Base-by-base conservation (phyloP, 2,113 vertebrate species). In the Acrocephalus kingi region DNA sequence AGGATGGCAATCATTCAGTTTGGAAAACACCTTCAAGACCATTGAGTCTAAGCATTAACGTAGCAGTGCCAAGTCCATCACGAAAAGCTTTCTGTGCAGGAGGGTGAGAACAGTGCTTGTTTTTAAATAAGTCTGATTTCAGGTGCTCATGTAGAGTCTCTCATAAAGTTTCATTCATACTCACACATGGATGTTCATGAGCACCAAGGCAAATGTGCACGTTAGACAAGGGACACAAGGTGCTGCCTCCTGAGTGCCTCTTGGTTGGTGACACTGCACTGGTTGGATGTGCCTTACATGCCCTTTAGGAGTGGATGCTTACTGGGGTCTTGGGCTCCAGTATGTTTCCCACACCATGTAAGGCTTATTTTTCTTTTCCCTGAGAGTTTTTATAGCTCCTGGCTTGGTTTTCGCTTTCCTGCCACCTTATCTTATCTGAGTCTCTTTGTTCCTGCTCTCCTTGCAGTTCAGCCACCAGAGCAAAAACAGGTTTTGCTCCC, bases 401-500 rank as follows among this genome's bases (percentile, higher is more conserved):
- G 35, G 51, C 20, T 88, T 83, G 69, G 30, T 41, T 33, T 81
- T 82, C 46, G 68, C 45, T 61, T 68, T 87, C n/a, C 49, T 90
- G 46, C 8, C 18, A 69, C 54, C 15, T 79, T 68, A 63, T 30
- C n/a, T 66, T 66, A 67, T 21, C 45, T 61, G 55, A 49, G 27
- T 43, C 15, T 68, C 14, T 71, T 63, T 83, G 59, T 54, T 94
- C 25, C 31, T 41, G 45, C 13, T n/a, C 45, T 87, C 49, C 24
- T 78, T 1, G 4, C 54, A 61, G 31, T 56, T 68, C 31, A 79
- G 23, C 37, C 62, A 76, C 46, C n/a, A 25, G 35, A 72, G 35
- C 1, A 4, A 48, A 15, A 48, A 15, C 2, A 59, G 27, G 31
- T 39, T 4, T 0, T 59, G 21, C 12, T 79, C 4, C 6, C 27